Evolutionary conservation across 2,888 invertebrate genomes (phyloP), one percentile per base, ranked within the genome.

Genomic region (Amphipoea lucens): DNA sequence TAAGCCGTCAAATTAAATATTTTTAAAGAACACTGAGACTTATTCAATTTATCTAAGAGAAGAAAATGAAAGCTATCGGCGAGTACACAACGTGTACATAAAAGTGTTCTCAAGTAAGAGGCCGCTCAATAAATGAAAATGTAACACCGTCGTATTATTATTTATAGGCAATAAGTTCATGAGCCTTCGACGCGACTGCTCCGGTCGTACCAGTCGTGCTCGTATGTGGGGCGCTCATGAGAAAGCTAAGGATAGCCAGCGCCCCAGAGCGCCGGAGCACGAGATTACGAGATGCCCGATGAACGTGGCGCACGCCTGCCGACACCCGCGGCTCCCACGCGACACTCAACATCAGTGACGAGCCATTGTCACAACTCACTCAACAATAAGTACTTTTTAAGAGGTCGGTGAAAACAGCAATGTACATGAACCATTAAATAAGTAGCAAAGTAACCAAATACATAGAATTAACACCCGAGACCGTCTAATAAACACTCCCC

Each of bases 171-270:
- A 66, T 79, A 70, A 84, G 78, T 77, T 48, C 14, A 74, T 36
- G 68, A 88, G 80, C 77, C 84, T 84, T 83, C 84, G 70, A 62
- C 62, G 76, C 72, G 45, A 63, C 48, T 63, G 68, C 62, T n/a
- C 83, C 77, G 75, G 82, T 83, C 77, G 63, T 77, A 82, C 86
- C 71, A 76, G 83, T 84, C 72, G 51, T 12, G 69, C 29, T 65
- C 68, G 74, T 54, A 81, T 79, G 88, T 87, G 74, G 83, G 66
- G 66, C 81, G 66, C 74, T 67, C 69, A 42, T 57, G 67, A 84
- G 82, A 84, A 87, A 88, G 88, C 76, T 81, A 60, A 81, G 87
- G 85, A 83, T 74, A 69, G 60, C 70, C 5, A 36, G 45, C 45
- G 36, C 29, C 36, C 62, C 4, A 36, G 45, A 36, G 45, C 45